Percentiles rank a stretch among this genome's conserved stretches.
phyloP scores from a whole-genome alignment of 2,797 vertebrate species.

The Microctenopoma steveboyesi region DNA sequence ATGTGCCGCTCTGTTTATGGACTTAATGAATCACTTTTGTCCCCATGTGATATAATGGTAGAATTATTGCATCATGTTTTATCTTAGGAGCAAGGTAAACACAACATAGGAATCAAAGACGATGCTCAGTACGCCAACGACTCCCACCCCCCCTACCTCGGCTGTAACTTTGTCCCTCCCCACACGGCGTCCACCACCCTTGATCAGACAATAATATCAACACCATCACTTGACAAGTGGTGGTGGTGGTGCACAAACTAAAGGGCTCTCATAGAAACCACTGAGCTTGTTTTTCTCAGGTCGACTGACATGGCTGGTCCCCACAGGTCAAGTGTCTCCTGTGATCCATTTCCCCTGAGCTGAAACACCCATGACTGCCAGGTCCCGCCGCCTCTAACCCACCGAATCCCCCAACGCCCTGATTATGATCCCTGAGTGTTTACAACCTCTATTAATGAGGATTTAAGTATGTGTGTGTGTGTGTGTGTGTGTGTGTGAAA shows the following conservation, averaged over 20 bases:
- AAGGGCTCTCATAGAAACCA: constrained; percentile 56
- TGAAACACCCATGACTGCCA: constrained; percentile 60
- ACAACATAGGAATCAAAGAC: constrained; percentile 47
- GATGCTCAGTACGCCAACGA: constrained; percentile 13
- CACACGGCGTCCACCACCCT: neutral
- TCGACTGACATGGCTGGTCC: constrained; percentile 53
- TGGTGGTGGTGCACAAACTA: constrained; percentile 5
- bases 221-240: neutral
- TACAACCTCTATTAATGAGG: constrained; percentile 47
- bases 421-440: constrained; percentile 48
- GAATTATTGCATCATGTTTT: constrained; percentile 75
- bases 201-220: neutral
- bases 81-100: constrained; percentile 45
- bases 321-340: constrained; percentile 61
- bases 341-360: constrained; percentile 52
- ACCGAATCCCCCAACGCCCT: constrained; percentile 1
- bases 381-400: constrained; percentile 33
- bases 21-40: constrained; percentile 74
- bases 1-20: constrained; percentile 31
- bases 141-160: constrained; percentile 1
- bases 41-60: constrained; percentile 69
- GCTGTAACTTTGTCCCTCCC: neutral
- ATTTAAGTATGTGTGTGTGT: neutral
- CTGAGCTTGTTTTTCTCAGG: constrained; percentile 81
- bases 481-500: neutral